These are phyloP conservation scores for Ochlodes sylvanus DNA, from an alignment of 2,888 invertebrate species.

Conservation along the genomic window DNA sequence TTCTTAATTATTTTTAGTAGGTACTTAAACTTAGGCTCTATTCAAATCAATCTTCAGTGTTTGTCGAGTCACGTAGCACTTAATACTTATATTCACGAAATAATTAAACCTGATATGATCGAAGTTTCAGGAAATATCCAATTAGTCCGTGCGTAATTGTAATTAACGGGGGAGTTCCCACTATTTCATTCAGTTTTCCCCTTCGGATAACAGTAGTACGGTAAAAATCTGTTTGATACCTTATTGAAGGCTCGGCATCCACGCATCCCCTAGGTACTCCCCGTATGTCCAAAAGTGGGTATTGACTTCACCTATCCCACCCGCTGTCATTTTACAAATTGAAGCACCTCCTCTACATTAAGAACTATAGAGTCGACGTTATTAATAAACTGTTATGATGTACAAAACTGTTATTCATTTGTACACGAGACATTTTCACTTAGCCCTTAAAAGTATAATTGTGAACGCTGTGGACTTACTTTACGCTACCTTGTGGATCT, in stretches of 20 bases:
- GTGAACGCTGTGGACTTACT: too few species aligned
- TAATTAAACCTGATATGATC: slow-evolving; percentile 7
- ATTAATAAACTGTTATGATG: too few species aligned
- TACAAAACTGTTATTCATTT: too few species aligned
- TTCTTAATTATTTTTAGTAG: too few species aligned
- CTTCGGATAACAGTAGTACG: not conserved
- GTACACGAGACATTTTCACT: too few species aligned
- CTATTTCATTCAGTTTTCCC: not conserved
- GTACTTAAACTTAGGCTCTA: not conserved
- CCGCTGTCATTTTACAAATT: not conserved
- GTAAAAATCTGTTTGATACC: not conserved
- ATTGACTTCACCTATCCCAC: not conserved
- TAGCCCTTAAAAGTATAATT: too few species aligned
- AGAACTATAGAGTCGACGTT: not conserved
- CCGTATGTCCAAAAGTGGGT: not conserved
- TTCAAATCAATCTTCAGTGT: not conserved
- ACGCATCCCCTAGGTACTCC: not conserved
- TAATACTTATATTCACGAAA: not conserved
- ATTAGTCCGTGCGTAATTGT: slow-evolving; percentile 7
- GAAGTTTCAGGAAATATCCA: slow-evolving; percentile 12
- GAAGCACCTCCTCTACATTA: not conserved
- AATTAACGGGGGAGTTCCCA: not conserved
- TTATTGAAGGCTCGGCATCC: not conserved
- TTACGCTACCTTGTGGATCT: too few species aligned
- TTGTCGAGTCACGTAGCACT: not conserved